Base-by-base conservation (phyloP, 2,888 invertebrate genomes). In the Tinea pellionella region DNA sequence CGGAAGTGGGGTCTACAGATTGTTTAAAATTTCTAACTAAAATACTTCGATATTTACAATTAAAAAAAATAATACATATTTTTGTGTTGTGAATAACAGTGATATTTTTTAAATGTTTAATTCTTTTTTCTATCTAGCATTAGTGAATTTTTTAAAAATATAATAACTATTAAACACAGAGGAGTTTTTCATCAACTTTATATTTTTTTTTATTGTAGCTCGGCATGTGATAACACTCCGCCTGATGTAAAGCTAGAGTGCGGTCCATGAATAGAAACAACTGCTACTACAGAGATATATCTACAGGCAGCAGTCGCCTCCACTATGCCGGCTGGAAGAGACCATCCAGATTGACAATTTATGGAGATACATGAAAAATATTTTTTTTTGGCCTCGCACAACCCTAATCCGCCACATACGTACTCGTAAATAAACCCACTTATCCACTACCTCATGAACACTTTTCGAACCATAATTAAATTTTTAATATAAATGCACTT, bases 311-410 rank as follows among this genome's bases (percentile, higher is more conserved):
- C 9, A n/a, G n/a, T n/a, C n/a, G n/a, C n/a, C n/a, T n/a, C n/a
- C n/a, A n/a, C n/a, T n/a, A n/a, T n/a, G n/a, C n/a, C n/a, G n/a
- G n/a, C n/a, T n/a, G n/a, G n/a, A n/a, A n/a, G n/a, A n/a, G n/a
- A n/a, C n/a, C n/a, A n/a, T n/a, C n/a, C n/a, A n/a, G n/a, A n/a
- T n/a, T n/a, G n/a, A n/a, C n/a, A n/a, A n/a, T n/a, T n/a, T n/a
- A n/a, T n/a, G n/a, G n/a, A n/a, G n/a, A n/a, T n/a, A n/a, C n/a
- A n/a, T n/a, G n/a, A n/a, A n/a, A n/a, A n/a, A n/a, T n/a, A n/a
- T n/a, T n/a, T n/a, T 24, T 24, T 47, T 57, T 57, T 57, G 57
- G 57, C 57, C 57, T 57, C 57, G 57, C 57, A 32, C 30, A 57
- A 57, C 57, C 32, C 32, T 19, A 3, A 11, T 15, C 13, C 15